phyloP scores from a whole-genome alignment of 2,888 invertebrate species.

The Bellardia bayeri region DNA sequence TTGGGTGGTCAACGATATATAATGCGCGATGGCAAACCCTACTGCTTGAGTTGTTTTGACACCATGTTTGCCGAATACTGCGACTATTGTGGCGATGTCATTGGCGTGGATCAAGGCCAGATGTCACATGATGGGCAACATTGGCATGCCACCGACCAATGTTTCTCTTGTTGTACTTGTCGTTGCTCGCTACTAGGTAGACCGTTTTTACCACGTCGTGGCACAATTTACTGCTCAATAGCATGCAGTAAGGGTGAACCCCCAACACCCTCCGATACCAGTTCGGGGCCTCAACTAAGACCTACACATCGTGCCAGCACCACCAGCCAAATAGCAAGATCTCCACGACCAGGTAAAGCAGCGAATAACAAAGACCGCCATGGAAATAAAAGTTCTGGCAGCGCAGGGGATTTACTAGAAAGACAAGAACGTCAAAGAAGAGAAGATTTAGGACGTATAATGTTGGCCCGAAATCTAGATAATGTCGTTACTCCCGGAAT shows the following conservation, averaged over 20 bases:
- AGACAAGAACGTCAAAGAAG: slow-evolving; percentile 80
- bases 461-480: slow-evolving; percentile 79
- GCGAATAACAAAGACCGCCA: slow-evolving; percentile 82
- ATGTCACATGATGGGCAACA: slow-evolving; percentile 99
- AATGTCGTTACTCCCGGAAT: slow-evolving; percentile 80
- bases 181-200: slow-evolving; percentile 89
- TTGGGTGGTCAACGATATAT: slow-evolving; percentile 99
- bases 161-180: slow-evolving; percentile 97
- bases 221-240: slow-evolving; percentile 97
- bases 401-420: slow-evolving; percentile 80
- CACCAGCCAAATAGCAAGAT: slow-evolving; percentile 85
- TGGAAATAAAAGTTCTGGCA: slow-evolving; percentile 77
- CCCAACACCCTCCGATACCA: slow-evolving; percentile 91
- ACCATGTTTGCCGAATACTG: slow-evolving; percentile 98
- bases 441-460: slow-evolving; percentile 80
- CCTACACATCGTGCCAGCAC: slow-evolving; percentile 85
- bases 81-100: slow-evolving; percentile 97
- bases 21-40: slow-evolving; percentile 97
- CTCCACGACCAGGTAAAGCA: slow-evolving; percentile 83
- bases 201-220: slow-evolving; percentile 95
- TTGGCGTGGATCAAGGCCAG: slow-evolving; percentile 98
- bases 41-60: slow-evolving; percentile 97
- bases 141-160: slow-evolving; percentile 98
- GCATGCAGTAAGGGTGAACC: slow-evolving; percentile 97
- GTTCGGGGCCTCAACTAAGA: slow-evolving; percentile 89